Evolutionary conservation across 2,888 invertebrate species (phyloP).

Genomic region (Apotomis betuletana): DNA sequence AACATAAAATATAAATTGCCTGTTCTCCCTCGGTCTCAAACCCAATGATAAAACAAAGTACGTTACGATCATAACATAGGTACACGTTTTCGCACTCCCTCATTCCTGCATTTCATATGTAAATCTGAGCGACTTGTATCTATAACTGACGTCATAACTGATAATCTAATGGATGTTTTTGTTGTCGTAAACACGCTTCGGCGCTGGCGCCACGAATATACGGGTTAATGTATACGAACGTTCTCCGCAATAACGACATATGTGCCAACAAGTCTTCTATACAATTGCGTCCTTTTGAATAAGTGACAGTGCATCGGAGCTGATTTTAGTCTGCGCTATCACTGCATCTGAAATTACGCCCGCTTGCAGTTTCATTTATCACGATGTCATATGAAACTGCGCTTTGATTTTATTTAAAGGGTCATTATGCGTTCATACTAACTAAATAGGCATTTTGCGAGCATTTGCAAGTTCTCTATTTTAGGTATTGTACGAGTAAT

Average conservation of each 20-base stretch:
- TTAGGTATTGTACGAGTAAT: no score
- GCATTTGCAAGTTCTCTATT: no score
- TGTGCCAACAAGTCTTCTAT: not conserved
- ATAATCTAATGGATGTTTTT: conserved; percentile 41
- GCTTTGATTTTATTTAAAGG: not conserved
- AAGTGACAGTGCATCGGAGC: conserved; percentile 6
- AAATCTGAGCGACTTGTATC: conserved; percentile 24
- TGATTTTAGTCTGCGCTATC: conserved; percentile 44
- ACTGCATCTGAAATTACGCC: conserved; percentile 56
- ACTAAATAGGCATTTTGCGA: no score
- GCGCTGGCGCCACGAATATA: conserved; percentile 70
- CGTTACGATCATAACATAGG: not conserved
- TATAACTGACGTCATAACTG: conserved; percentile 23
- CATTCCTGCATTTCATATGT: conserved; percentile 26
- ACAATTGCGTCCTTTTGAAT: not conserved
- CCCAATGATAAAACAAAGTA: not conserved
- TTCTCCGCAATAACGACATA: not conserved
- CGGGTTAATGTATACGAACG: conserved; percentile 67
- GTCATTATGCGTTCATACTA: no score
- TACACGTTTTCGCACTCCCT: conserved; percentile 8
- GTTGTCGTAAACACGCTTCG: conserved; percentile 54
- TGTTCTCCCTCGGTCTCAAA: not conserved
- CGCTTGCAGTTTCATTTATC: conserved; percentile 61
- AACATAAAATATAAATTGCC: not conserved
- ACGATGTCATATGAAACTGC: conserved; percentile 50